Base-by-base conservation (phyloP, 2,113 vertebrate genomes). In the Hiodon tergisus region DNA sequence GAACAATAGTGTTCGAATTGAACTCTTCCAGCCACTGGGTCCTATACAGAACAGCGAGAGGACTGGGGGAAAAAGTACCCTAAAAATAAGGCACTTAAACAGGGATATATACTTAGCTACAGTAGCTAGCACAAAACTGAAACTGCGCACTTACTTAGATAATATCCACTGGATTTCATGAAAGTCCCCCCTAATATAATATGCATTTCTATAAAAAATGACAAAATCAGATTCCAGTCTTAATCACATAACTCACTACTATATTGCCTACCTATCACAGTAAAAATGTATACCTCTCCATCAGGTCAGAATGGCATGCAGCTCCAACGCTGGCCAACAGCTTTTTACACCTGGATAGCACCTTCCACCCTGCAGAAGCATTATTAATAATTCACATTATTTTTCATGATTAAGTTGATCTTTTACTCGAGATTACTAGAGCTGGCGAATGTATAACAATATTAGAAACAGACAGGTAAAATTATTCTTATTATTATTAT, bases 291-390 rank as follows among this genome's bases (percentile, higher is more conserved):
- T 83, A 98, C 96, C 87, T 86, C 83, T 96, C 91, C 46, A 85
- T 90, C 0, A 87, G 87, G 82, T 94, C 91, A 0, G 96, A 96
- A 86, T 98, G 97, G 89, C 97, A 98, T 47, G 96, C 94, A 0
- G 97, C 94, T 0, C 97, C 97, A 0, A 97, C 92, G 0, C 97
- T 98, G 82, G 96, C 96, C 14, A 93, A 85, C 76, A 98, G 89
- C 1, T 4, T 89, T 80, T 61, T 89, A 80, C 96, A 97, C 78
- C 53, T 79, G 4, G 93, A 90, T 75, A 98, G 89, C 71, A 98
- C 93, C 81, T 81, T 83, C 16, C 52, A 88, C 69, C 96, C 96
- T 99, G 86, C 13, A 66, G 75, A 72, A 58, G 5, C 14, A 69
- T 68, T 57, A 31, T 67, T 51, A 60, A 71, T 17, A 52, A 10